Conservation (phyloP, 2,888 invertebrate species). For the Patella caerulea region DNA sequence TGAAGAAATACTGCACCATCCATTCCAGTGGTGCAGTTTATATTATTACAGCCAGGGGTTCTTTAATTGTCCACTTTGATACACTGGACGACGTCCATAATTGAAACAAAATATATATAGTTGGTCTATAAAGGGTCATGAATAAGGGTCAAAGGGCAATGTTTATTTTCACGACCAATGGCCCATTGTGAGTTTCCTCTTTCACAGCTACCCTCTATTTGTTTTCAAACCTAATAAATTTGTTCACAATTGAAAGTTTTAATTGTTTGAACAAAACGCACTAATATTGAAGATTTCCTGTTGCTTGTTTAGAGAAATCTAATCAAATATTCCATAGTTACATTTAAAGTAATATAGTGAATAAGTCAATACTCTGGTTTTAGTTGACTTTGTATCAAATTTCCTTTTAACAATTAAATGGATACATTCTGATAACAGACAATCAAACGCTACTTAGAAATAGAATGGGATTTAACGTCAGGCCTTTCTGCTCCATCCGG, state of each 20-base stretch:
- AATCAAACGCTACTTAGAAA: too few species aligned
- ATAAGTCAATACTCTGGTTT: neutral
- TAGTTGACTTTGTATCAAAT: neutral
- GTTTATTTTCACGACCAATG: constrained; percentile 5
- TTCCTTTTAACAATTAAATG: too few species aligned
- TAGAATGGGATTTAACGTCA: too few species aligned
- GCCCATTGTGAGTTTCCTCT: neutral
- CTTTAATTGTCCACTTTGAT: constrained; percentile 4
- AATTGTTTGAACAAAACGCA: neutral
- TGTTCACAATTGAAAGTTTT: constrained; percentile 1
- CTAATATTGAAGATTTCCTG: constrained; percentile 10
- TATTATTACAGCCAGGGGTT: too few species aligned
- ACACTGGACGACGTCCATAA: neutral
- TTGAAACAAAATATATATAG: constrained; percentile 8
- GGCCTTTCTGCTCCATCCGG: too few species aligned
- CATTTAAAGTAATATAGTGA: neutral
- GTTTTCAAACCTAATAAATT: constrained; percentile 4
- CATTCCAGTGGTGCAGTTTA: too few species aligned
- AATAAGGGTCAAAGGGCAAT: constrained; percentile 10
- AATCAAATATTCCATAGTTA: neutral
- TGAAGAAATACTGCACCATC: too few species aligned
- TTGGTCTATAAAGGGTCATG: neutral
- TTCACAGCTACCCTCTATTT: neutral
- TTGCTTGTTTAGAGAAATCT: neutral
- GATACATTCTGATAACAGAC: too few species aligned